Conservation (phyloP, 2,113 vertebrate species). For the Vidua chalybeata region DNA sequence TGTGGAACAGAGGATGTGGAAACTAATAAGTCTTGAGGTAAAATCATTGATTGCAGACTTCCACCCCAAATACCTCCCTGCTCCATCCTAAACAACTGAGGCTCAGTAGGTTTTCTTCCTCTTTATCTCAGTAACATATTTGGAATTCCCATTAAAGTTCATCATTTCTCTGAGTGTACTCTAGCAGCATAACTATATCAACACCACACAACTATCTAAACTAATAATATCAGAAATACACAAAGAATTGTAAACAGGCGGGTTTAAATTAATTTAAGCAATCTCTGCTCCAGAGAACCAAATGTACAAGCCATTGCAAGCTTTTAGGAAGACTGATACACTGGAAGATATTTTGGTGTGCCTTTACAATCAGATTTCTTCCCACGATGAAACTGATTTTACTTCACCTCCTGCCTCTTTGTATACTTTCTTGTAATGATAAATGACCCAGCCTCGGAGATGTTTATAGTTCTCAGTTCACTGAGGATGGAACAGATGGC, state of each 20-base stretch:
- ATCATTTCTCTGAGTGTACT: neutral
- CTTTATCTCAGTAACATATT: neutral
- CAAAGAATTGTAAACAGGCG: neutral
- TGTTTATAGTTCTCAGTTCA: neutral
- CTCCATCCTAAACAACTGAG: neutral
- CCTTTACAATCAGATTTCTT: slow-evolving; percentile 18
- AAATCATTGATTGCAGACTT: neutral
- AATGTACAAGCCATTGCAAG: neutral
- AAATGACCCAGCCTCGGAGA: neutral
- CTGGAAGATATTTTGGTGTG: neutral
- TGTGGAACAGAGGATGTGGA: neutral
- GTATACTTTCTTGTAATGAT: neutral
- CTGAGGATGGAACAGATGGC: neutral
- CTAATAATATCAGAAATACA: neutral
- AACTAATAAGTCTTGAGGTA: neutral
- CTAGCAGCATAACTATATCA: neutral
- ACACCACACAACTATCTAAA: neutral
- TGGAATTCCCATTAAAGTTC: neutral
- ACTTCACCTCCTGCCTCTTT: neutral
- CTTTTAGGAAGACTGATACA: neutral
- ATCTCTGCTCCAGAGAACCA: neutral
- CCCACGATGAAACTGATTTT: neutral
- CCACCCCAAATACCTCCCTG: neutral
- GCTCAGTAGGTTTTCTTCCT: neutral
- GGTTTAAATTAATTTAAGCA: neutral